These are phyloP conservation scores for Drosophila subsilvestris DNA, from an alignment of 2,888 invertebrate genomes.

Conservation along the genomic window DNA sequence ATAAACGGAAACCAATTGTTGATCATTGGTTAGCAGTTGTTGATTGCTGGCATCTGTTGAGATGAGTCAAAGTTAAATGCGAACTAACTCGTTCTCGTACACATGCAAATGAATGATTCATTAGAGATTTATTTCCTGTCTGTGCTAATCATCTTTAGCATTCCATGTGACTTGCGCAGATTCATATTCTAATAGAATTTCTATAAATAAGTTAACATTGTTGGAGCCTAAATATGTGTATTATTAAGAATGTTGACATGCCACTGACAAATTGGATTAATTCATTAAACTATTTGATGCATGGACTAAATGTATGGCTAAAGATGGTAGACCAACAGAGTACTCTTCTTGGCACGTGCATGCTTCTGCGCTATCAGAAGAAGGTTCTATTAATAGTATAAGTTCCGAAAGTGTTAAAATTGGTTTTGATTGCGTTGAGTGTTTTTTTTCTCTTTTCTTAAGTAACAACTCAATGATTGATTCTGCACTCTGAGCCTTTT, in stretches of 20 bases:
- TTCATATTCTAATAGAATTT: background rate
- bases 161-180: too few species aligned
- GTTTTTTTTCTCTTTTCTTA: too few species aligned
- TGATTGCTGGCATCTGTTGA: background rate
- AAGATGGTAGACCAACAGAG: too few species aligned
- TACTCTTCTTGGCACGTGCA: too few species aligned
- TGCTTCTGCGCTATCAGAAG: too few species aligned
- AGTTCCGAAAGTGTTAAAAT: too few species aligned
- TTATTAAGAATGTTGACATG: too few species aligned
- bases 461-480: background rate
- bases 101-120: background rate
- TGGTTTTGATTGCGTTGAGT: too few species aligned
- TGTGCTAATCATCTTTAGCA: background rate
- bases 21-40: background rate
- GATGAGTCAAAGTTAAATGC: background rate
- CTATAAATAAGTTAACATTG: background rate
- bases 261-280: background rate
- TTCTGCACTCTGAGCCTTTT: too few species aligned
- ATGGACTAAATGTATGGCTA: too few species aligned
- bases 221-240: too few species aligned
- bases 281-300: background rate
- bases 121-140: background rate
- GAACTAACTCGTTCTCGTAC: background rate
- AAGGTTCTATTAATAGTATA: too few species aligned
- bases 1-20: background rate